These are phyloP conservation scores for Bostrychus sinensis DNA, from an alignment of 2,113 vertebrate genomes.

Conservation along the genomic window DNA sequence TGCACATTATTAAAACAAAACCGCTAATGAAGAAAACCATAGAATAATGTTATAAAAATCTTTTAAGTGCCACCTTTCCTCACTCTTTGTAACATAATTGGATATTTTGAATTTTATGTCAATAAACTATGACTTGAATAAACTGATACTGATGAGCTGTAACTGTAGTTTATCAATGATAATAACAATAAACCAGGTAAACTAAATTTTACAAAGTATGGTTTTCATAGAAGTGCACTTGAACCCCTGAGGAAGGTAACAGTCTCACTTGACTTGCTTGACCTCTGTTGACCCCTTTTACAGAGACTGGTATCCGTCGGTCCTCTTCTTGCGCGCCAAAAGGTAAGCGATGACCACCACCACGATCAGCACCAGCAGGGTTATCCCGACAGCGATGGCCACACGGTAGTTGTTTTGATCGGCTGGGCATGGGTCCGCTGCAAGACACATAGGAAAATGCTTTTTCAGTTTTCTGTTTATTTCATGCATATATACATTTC, in stretches of 20 bases:
- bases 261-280: slow-evolving; percentile 7
- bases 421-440: slow-evolving; percentile 74
- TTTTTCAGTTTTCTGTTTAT: background rate
- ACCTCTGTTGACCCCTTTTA: slow-evolving; percentile 27
- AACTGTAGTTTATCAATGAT: background rate
- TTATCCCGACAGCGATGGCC: slow-evolving; percentile 82
- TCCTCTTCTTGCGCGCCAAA: slow-evolving; percentile 68
- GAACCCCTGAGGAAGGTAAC: slow-evolving; percentile 9
- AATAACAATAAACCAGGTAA: background rate
- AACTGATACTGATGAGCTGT: background rate
- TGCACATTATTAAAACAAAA: background rate
- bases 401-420: slow-evolving; percentile 65
- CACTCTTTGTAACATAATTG: background rate
- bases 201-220: background rate
- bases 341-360: slow-evolving; percentile 81
- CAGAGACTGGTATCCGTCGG: slow-evolving; percentile 82
- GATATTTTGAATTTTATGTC: too few relatives aligned
- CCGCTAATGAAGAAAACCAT: background rate
- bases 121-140: too few relatives aligned
- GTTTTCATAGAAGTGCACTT: slow-evolving; percentile 12
- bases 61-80: background rate
- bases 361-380: slow-evolving; percentile 79
- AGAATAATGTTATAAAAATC: too few relatives aligned
- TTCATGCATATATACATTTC: too few relatives aligned
- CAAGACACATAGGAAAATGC: slow-evolving; percentile 10